Percentiles rank a stretch among this genome's conserved stretches.
Conservation (phyloP, 2,888 invertebrate genomes). For the Elysia crispata region DNA sequence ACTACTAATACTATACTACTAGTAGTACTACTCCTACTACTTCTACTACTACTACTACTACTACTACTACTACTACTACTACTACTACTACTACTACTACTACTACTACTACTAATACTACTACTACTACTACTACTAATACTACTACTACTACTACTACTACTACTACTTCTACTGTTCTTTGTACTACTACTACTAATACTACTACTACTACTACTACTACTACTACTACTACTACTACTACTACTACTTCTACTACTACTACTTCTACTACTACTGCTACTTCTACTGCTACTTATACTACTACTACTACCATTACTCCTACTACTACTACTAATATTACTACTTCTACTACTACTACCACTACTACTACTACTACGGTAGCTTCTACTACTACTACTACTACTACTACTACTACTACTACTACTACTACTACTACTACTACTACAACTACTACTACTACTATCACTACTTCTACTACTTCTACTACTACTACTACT, state of each 20-base stretch:
- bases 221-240: too few relatives aligned
- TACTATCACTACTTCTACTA: too few relatives aligned
- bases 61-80: slow-evolving; percentile 9
- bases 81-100: slow-evolving; percentile 1
- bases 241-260: neutral
- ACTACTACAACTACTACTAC: neutral
- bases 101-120: too few relatives aligned
- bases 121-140: too few relatives aligned
- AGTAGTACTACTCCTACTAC: too few relatives aligned
- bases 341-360: too few relatives aligned
- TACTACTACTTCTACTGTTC: neutral
- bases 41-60: slow-evolving; percentile 9
- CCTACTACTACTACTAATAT: too few relatives aligned
- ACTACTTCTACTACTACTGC: neutral
- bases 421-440: slow-evolving; percentile 9
- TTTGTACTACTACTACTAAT: neutral
- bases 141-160: slow-evolving; percentile 9
- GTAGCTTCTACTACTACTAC: slow-evolving; percentile 2
- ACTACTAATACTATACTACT: too few relatives aligned
- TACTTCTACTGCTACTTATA: slow-evolving; percentile 1
- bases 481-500: neutral
- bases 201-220: too few relatives aligned
- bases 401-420: slow-evolving; percentile 9
- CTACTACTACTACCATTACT: too few relatives aligned
- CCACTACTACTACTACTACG: too few relatives aligned